Base-by-base conservation (phyloP, 2,113 vertebrate species). In the Zapornia atra region DNA sequence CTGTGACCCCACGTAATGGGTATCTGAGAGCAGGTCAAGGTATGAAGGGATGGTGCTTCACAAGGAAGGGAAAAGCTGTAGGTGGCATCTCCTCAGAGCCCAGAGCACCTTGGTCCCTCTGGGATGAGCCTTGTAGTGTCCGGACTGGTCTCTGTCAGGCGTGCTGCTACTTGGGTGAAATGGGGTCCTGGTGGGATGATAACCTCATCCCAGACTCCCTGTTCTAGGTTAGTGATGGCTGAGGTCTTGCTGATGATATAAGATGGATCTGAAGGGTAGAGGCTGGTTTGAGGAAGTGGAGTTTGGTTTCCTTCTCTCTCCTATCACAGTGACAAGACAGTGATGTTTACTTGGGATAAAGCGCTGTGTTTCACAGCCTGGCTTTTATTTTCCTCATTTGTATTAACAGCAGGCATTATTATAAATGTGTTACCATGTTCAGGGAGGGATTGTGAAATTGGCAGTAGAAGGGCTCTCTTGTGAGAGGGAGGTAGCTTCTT, bases 201-300 rank as follows among this genome's bases (percentile, higher is more conserved):
- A 83, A 56, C 46, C 42, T 78, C 9, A 1, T 71, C 61, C 60
- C 70, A 64, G 76, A 31, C 60, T 92, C 79, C 51, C 51, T 57
- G 18, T 71, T 77, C 86, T 76, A 88, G 80, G 63, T 33, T 86
- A 51, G 80, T 60, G 83, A 92, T 53, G 50, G 71, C 85, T 77
- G 85, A 88, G 90, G 93, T 95, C 60, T 54, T 80, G 40, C 71
- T 81, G 92, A n/a, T 83, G 12, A 18, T 92, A 88, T 86, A 65
- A 65, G 63, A 59, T 48, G 53, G 33, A 78, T 71, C 57, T 91
- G 31, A 3, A 61, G 56, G 56, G 92, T 93, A 76, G 93, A 93
- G 83, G 40, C 44, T 61, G 53, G 28, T 71, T 84, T 95, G 94
- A 84, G 50, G 57, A 81, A 59, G 42, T 33, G 48, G 72, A 71